These are phyloP conservation scores for Ciona savignyi DNA, from an alignment of 23 tunicate species.

Conservation along the genomic window DNA sequence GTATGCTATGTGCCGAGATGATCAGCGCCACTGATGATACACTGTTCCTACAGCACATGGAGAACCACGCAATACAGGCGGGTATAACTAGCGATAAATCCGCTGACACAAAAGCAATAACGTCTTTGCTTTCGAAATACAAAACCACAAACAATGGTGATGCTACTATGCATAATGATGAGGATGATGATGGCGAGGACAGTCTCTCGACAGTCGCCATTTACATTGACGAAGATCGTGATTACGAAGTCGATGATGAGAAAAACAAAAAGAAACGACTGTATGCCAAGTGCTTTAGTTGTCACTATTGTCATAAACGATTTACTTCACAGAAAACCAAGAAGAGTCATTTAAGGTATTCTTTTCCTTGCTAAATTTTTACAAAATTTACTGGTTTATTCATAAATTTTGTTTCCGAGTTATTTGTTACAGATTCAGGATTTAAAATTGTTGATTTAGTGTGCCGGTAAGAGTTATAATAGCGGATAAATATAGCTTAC, in stretches of 20 bases:
- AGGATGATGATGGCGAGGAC: neutral
- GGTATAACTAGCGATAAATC: neutral
- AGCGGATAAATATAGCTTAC: no score
- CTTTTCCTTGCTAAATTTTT: no score
- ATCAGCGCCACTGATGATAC: conserved; percentile 10
- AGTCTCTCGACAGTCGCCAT: conserved; percentile 9
- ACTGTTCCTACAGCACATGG: conserved; percentile 21
- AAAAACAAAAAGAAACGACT: conserved; percentile 2
- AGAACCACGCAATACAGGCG: conserved; percentile 3
- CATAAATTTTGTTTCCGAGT: no score
- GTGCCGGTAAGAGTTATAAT: no score
- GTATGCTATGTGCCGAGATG: conserved; percentile 12
- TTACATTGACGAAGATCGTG: neutral
- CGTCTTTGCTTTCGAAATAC: neutral
- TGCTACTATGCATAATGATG: neutral
- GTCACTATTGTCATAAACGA: conserved; percentile 11
- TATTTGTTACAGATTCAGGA: no score
- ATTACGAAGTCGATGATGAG: neutral
- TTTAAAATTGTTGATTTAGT: no score
- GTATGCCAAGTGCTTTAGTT: neutral
- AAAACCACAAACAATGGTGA: neutral
- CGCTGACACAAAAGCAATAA: neutral
- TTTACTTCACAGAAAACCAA: conserved; percentile 11
- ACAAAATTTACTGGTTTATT: no score
- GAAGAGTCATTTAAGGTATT: neutral